phyloP scores from a whole-genome alignment of 2,888 invertebrate species.

The Parnassius mnemosyne region DNA sequence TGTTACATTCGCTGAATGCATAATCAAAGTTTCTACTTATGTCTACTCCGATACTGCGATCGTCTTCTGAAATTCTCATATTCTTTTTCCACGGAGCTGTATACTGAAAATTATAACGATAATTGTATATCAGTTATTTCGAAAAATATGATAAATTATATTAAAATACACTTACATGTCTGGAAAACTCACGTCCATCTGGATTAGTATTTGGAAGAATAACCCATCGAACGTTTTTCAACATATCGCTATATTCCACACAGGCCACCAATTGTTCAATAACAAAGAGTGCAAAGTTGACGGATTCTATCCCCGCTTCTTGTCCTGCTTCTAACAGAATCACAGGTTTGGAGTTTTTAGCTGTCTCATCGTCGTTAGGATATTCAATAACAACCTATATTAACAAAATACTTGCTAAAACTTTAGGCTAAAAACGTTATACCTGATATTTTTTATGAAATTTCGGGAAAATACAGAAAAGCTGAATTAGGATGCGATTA shows the following conservation, averaged over 20 bases:
- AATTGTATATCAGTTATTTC: background rate
- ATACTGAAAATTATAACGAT: constrained; percentile 31
- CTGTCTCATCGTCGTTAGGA: constrained; percentile 2
- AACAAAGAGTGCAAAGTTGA: constrained; percentile 52
- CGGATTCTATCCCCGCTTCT: constrained; percentile 50
- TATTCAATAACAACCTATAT: constrained; percentile 9
- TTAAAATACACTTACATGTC: constrained; percentile 46
- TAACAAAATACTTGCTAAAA: background rate
- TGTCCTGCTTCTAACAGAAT: constrained; percentile 69
- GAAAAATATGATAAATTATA: background rate
- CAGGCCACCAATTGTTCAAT: constrained; percentile 65
- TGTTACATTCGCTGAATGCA: constrained; percentile 51
- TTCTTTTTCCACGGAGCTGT: constrained; percentile 57
- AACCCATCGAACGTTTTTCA: constrained; percentile 56
- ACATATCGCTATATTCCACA: constrained; percentile 51
- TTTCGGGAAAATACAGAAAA: too few species aligned
- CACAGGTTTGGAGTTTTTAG: constrained; percentile 40
- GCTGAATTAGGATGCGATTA: too few species aligned
- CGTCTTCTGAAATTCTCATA: constrained; percentile 38
- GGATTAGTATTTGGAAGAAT: constrained; percentile 64
- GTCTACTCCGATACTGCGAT: constrained; percentile 55
- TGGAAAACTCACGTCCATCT: constrained; percentile 60
- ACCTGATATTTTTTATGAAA: too few species aligned
- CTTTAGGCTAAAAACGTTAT: background rate
- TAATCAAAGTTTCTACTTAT: constrained; percentile 62